Percentiles rank a stretch among this genome's conserved stretches.
Evolutionary conservation across 2,888 invertebrate species (phyloP).

Genomic region (Limnephilus rhombicus): DNA sequence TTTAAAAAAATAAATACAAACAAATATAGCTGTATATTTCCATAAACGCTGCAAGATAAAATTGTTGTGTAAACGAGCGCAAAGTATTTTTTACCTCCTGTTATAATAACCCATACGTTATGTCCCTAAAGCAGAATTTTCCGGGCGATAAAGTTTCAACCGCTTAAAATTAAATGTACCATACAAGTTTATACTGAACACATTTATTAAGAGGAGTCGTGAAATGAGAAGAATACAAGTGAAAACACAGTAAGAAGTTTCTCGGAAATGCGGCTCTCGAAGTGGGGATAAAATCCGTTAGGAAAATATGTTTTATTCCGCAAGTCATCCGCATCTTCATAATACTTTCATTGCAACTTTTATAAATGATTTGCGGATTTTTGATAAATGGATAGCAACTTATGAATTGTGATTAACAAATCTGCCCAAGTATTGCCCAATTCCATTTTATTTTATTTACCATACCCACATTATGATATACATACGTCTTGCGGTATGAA

Average conservation of each 20-base stretch:
- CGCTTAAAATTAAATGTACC: slow-evolving; percentile 61
- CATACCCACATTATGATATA: not conserved
- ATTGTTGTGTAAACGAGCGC: slow-evolving; percentile 53
- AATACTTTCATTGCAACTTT: not conserved
- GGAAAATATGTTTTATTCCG: not conserved
- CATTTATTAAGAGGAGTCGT: slow-evolving; percentile 38
- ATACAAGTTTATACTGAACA: slow-evolving; percentile 43
- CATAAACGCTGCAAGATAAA: slow-evolving; percentile 41
- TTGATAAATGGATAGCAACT: not conserved
- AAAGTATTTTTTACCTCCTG: slow-evolving; percentile 46
- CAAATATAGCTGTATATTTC: slow-evolving; percentile 29
- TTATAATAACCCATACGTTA: slow-evolving; percentile 48
- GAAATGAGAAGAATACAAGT: slow-evolving; percentile 16
- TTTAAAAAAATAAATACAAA: not conserved
- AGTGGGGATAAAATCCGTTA: not conserved
- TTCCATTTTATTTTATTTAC: not conserved
- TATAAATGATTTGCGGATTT: not conserved
- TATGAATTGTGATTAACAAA: not conserved
- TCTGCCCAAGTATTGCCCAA: not conserved
- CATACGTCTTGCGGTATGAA: too few relatives aligned
- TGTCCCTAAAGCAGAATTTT: slow-evolving; percentile 56
- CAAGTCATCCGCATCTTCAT: not conserved
- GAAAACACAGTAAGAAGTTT: not conserved
- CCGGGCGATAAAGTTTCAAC: slow-evolving; percentile 58
- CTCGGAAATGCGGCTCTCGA: not conserved